Evolutionary conservation across 2,888 invertebrate genomes (phyloP), one percentile per base, ranked within the genome.

Genomic region (Embidobia sp.): DNA sequence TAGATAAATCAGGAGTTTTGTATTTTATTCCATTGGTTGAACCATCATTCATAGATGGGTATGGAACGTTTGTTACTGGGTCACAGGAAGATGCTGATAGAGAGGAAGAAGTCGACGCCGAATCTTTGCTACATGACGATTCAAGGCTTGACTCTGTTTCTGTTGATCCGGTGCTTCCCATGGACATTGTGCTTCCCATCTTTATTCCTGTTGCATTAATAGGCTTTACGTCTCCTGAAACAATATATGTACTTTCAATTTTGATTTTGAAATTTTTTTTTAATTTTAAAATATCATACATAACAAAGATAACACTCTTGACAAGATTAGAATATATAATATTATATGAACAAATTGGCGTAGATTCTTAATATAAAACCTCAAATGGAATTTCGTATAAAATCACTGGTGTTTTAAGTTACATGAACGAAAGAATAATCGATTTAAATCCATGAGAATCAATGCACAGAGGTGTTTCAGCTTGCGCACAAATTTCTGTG

Each of bases 101-200:
- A n/a, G 85, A 84, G 11, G 89, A 88, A 0, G 89, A 88, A 2
- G 88, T 88, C 40, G 87, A 87, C 0, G 85, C 86, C 7, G 87
- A 88, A 44, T 89, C 88, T 72, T 88, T 88, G 55, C 88, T 85
- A 72, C 89, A 88, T 2, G 87, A 86, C 2, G 88, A 89, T 74
- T 89, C 89, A 4, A 89, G 80, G 51, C 88, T 88, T 29, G 89
- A 89, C 66, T 89, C 89, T 0, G 89, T 89, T 48, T 89, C 89
- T 22, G 89, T 89, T 13, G 89, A 89, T n/a, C 89, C 89, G 15
- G 89, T 89, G 57, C 87, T 87, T 13, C 89, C 89, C 89, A 89
- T 89, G 31, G 89, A 89, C 84, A 89, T 86, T 1, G 89, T 89
- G 75, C 89, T 89, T 11, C 89, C 89, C 89, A 89, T 89, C 80